Conservation (phyloP, 2,888 invertebrate genomes). For the Diarsia brunnea region DNA sequence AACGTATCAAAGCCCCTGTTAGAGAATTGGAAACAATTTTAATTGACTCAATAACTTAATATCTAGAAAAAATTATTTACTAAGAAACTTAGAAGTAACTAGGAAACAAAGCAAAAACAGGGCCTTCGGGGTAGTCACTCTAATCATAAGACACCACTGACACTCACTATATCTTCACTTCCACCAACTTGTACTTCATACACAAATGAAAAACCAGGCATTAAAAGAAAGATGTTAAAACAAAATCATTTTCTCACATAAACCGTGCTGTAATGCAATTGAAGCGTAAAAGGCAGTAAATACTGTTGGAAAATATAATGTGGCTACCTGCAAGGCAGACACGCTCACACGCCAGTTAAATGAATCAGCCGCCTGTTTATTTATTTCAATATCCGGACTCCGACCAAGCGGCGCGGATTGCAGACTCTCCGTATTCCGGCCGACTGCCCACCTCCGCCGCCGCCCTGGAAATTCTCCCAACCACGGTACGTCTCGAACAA, state of each 20-base stretch:
- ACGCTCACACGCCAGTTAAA: constrained; percentile 40
- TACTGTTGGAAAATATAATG: constrained; percentile 24
- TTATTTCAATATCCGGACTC: constrained; percentile 63
- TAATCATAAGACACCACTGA: not conserved
- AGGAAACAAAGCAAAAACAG: too few species aligned
- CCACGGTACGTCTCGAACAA: constrained; percentile 28
- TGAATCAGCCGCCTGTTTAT: constrained; percentile 57
- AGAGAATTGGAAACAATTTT: not conserved
- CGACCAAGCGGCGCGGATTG: constrained; percentile 36
- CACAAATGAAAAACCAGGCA: not conserved
- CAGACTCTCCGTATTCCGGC: constrained; percentile 39
- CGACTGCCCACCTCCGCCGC: constrained; percentile 24
- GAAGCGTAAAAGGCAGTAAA: constrained; percentile 18
- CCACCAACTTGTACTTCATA: not conserved
- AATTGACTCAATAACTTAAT: not conserved
- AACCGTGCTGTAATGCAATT: not conserved
- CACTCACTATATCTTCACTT: not conserved
- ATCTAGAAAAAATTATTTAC: too few species aligned
- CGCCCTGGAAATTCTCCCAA: constrained; percentile 26
- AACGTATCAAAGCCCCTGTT: not conserved
- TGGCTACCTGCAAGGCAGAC: constrained; percentile 22
- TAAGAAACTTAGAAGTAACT: too few species aligned
- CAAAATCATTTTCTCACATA: not conserved
- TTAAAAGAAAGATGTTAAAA: not conserved
- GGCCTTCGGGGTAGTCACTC: too few species aligned